phyloP scores from a whole-genome alignment of 2,888 invertebrate species.

The Coelopa pilipes region DNA sequence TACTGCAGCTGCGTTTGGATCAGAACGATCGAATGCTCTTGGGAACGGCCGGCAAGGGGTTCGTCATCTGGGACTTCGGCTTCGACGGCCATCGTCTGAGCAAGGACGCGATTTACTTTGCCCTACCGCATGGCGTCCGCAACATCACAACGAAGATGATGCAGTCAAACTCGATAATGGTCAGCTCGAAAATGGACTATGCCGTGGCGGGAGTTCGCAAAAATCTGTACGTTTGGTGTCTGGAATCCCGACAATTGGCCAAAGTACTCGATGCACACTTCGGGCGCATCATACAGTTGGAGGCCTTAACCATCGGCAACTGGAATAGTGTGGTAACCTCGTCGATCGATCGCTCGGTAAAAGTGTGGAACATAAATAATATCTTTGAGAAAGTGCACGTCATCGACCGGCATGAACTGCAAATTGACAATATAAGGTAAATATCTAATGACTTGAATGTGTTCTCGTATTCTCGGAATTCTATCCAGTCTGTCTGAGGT shows the following conservation, averaged over 20 bases:
- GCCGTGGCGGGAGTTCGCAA: slow-evolving; percentile 96
- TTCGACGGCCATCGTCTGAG: slow-evolving; percentile 65
- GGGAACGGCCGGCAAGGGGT: slow-evolving; percentile 86
- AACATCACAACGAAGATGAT: slow-evolving; percentile 94
- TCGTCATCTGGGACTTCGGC: slow-evolving; percentile 83
- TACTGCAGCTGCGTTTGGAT: slow-evolving; percentile 85
- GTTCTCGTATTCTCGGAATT: not conserved
- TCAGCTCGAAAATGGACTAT: slow-evolving; percentile 89
- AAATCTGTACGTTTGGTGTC: slow-evolving; percentile 93
- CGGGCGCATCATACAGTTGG: slow-evolving; percentile 92
- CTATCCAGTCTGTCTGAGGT: slow-evolving; percentile 77
- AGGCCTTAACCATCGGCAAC: slow-evolving; percentile 84
- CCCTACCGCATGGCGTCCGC: slow-evolving; percentile 85
- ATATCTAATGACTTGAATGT: not conserved
- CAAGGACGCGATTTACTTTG: slow-evolving; percentile 74
- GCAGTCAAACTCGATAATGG: slow-evolving; percentile 89
- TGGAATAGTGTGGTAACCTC: slow-evolving; percentile 97
- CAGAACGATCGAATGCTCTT: slow-evolving; percentile 83
- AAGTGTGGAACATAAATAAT: slow-evolving; percentile 97
- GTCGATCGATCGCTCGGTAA: slow-evolving; percentile 96
- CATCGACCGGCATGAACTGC: slow-evolving; percentile 93
- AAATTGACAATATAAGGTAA: slow-evolving; percentile 91
- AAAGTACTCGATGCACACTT: slow-evolving; percentile 97
- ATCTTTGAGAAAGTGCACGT: slow-evolving; percentile 97
- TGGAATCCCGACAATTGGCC: slow-evolving; percentile 82